Evolutionary conservation across 2,113 vertebrate genomes (phyloP), one percentile per base, ranked within the genome.

Genomic region (Phylloscopus trochilus): DNA sequence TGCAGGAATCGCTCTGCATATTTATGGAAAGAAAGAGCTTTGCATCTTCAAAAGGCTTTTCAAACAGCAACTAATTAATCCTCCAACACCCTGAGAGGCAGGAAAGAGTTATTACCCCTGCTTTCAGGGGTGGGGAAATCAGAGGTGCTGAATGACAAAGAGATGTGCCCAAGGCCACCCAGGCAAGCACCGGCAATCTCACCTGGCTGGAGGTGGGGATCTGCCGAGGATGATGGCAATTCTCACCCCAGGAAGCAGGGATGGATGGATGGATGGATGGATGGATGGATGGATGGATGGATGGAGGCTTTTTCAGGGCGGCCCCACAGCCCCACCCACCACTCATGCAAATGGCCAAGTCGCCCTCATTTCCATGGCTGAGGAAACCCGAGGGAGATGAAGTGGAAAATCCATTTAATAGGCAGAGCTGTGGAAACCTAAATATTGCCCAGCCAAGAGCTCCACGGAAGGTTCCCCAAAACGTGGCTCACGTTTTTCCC

Each of bases 91-190:
- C 77, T 0, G 33, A 87, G 83, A 95, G 88, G 82, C 66, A 83
- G 78, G 52, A 17, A 87, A 94, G 87, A n/a, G 6, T 85, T 75
- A 77, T 78, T 90, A 87, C 73, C 83, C 55, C 74, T 52, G 53
- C 78, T 95, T 92, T 80, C 72, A 86, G 86, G 49, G 91, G 68
- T 83, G 90, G 88, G 67, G 93, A 96, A 92, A 92, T 59, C 89
- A 33, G 92, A 87, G 72, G 66, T 49, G 89, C 82, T 91, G 87
- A 95, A 95, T 93, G 96, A 89, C 93, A 95, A 93, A 95, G 92
- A 92, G 52, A 95, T 69, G 81, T 74, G 92, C 94, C 92, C 84
- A 86, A 52, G 87, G 93, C 94, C 94, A 93, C 87, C 85, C 70
- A 90, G 80, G 89, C 84, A 94, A 88, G 59, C 66, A 47, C 1